Evolutionary conservation across 2,797 vertebrate species (phyloP).

Genomic region (Microtus agrestis): DNA sequence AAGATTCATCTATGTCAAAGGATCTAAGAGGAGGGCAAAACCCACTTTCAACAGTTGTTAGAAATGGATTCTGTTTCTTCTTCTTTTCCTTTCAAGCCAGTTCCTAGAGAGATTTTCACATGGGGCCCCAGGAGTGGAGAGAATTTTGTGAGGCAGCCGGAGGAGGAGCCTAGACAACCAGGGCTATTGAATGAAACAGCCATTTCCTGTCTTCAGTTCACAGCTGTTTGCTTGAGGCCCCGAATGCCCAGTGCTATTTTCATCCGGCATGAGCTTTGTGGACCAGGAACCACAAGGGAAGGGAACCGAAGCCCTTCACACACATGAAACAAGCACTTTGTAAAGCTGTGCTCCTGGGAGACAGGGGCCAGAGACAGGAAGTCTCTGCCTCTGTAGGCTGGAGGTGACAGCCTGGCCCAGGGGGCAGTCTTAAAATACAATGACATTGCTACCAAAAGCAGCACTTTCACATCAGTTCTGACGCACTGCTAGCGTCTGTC

Average conservation of each 20-base stretch:
- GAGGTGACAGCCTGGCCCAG: neutral
- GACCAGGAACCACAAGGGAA: neutral
- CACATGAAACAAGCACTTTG: neutral
- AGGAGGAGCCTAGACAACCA: neutral
- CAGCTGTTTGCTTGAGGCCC: neutral
- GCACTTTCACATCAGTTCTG: slow-evolving; percentile 1
- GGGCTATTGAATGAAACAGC: neutral
- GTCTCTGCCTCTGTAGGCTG: neutral
- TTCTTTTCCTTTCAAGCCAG: slow-evolving; percentile 11
- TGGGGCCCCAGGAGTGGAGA: neutral
- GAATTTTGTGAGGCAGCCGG: neutral
- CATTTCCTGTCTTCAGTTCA: neutral
- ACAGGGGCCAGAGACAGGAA: neutral
- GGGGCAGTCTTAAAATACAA: neutral
- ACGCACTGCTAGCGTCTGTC: slow-evolving; percentile 5
- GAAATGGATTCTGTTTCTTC: neutral
- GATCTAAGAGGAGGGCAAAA: neutral
- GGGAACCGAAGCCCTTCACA: neutral
- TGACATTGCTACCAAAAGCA: neutral
- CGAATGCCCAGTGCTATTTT: neutral
- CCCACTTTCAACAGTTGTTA: neutral
- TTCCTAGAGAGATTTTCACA: neutral
- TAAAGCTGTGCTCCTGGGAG: neutral
- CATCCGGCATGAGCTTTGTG: neutral
- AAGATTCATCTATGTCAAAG: neutral